Conservation (phyloP, 2,888 invertebrate genomes). For the Antitype chi region DNA sequence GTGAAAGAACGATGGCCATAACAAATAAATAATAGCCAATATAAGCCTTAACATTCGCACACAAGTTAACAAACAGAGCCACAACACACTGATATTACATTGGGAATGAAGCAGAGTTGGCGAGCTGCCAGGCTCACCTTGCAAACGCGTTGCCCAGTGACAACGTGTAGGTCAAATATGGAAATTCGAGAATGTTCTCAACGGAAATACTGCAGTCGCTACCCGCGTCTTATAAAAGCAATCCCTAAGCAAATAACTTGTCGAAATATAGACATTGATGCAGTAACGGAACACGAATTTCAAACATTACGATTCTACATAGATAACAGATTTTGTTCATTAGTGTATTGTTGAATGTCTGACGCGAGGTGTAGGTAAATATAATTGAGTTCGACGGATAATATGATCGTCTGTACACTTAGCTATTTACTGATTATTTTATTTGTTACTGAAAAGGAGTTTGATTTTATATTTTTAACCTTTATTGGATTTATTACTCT, state of each 20-base stretch:
- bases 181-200: slow-evolving; percentile 47
- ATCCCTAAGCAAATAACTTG: not conserved
- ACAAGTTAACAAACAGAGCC: slow-evolving; percentile 52
- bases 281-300: not conserved
- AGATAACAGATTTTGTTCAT: not conserved
- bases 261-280: slow-evolving; percentile 16
- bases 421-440: not conserved
- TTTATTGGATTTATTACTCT: not conserved
- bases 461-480: not conserved
- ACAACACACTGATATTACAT: slow-evolving; percentile 48
- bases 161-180: slow-evolving; percentile 43
- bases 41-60: slow-evolving; percentile 31
- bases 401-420: not conserved
- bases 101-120: slow-evolving; percentile 43
- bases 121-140: slow-evolving; percentile 54
- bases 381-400: not conserved
- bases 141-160: slow-evolving; percentile 13
- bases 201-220: slow-evolving; percentile 28
- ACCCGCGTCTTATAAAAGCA: slow-evolving; percentile 3
- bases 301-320: not conserved
- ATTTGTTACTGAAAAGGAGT: not conserved
- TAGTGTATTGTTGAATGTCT: not conserved
- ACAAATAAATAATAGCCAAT: slow-evolving; percentile 36
- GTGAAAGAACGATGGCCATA: slow-evolving; percentile 1
- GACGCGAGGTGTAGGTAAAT: not conserved